Percentiles rank a stretch among this genome's conserved stretches.
These are phyloP conservation scores for Alouatta palliata DNA, from an alignment of 2,113 vertebrate species.

Conservation along the genomic window DNA sequence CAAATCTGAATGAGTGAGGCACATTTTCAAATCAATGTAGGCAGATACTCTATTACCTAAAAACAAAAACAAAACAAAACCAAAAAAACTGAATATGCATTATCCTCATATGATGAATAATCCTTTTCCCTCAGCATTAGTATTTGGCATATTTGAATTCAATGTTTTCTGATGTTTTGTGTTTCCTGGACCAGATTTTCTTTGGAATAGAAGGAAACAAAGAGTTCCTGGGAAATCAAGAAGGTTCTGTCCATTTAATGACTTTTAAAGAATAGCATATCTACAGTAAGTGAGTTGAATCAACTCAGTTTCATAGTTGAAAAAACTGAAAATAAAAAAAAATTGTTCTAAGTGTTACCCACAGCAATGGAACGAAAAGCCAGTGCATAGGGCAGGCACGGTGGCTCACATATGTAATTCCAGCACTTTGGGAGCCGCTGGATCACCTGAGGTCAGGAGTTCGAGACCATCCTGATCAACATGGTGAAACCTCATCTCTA, in stretches of 20 bases:
- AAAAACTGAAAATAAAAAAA: background rate
- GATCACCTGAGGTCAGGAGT: too few relatives aligned
- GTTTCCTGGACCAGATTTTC: background rate
- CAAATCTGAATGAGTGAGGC: background rate
- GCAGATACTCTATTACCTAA: background rate
- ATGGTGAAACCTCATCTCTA: too few relatives aligned
- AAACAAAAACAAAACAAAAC: background rate
- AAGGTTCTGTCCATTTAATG: background rate
- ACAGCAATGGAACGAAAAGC: background rate
- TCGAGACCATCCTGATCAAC: too few relatives aligned
- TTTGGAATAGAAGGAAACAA: background rate
- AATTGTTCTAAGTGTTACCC: background rate
- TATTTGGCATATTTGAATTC: background rate
- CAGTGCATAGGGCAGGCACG: too few relatives aligned
- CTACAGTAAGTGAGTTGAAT: background rate
- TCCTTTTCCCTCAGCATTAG: background rate
- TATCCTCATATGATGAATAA: background rate
- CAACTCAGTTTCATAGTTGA: background rate
- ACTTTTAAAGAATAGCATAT: background rate
- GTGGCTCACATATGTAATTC: too few relatives aligned
- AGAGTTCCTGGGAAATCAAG: background rate
- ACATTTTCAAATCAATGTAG: background rate
- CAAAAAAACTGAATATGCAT: background rate
- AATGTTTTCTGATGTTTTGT: background rate
- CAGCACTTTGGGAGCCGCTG: too few relatives aligned